These are phyloP conservation scores for Sebastes elongatus DNA, from an alignment of 2,797 vertebrate species.

Conservation along the genomic window DNA sequence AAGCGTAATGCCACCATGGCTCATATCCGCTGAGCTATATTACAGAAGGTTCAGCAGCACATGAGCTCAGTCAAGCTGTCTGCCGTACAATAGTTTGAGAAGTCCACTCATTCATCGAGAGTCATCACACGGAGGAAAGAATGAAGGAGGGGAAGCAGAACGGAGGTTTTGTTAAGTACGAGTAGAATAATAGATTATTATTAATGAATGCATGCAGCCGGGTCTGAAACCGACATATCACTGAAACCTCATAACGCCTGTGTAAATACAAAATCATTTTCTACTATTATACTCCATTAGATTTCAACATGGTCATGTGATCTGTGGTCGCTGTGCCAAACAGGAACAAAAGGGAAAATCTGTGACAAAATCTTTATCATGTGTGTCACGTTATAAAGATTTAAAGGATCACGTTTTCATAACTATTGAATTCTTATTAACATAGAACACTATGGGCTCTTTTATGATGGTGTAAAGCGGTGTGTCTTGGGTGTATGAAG, in stretches of 20 bases:
- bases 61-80: neutral
- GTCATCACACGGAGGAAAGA: neutral
- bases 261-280: neutral
- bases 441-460: too few relatives aligned
- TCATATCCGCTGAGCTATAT: constrained; percentile 11
- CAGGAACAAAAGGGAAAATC: neutral
- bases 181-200: neutral
- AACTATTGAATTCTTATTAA: neutral
- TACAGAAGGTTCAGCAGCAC: neutral
- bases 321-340: neutral
- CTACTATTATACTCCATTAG: too few relatives aligned
- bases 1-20: neutral
- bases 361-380: neutral
- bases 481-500: too few relatives aligned
- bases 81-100: neutral
- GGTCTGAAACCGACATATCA: neutral
- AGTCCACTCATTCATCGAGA: neutral
- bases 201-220: neutral
- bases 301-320: neutral
- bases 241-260: neutral
- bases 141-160: neutral
- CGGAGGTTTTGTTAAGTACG: neutral
- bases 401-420: neutral
- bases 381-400: neutral
- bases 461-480: too few relatives aligned